A percentile compares a stretch with the other conserved stretches of the same genome.
phyloP scores from a whole-genome alignment of 2,888 invertebrate species.

The Argynnis bischoffii region DNA sequence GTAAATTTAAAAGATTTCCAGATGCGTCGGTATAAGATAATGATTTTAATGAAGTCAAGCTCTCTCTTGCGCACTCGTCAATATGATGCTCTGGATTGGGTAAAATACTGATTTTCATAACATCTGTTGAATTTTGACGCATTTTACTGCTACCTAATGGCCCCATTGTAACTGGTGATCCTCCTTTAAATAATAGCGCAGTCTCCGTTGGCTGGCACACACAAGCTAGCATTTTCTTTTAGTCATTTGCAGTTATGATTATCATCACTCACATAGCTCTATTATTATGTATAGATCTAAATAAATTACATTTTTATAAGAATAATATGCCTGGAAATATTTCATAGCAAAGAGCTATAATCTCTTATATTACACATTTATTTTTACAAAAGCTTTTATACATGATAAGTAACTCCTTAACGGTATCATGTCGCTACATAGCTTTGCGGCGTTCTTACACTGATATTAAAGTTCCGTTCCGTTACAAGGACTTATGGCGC shows the following conservation, averaged over 20 bases:
- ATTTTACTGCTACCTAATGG: constrained; percentile 75
- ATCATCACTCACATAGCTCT: constrained; percentile 60
- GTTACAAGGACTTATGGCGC: constrained; percentile 49
- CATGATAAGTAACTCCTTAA: constrained; percentile 41
- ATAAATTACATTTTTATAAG: constrained; percentile 26
- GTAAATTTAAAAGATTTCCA: constrained; percentile 68
- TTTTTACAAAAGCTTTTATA: constrained; percentile 26
- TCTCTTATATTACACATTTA: constrained; percentile 20
- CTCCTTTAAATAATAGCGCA: constrained; percentile 77
- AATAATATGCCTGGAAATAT: constrained; percentile 52
- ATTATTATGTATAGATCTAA: constrained; percentile 47
- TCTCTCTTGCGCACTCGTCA: constrained; percentile 62
- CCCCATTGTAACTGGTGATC: constrained; percentile 79
- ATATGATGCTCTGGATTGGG: constrained; percentile 57
- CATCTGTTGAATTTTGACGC: constrained; percentile 61
- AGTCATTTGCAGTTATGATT: constrained; percentile 55
- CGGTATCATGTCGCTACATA: constrained; percentile 45
- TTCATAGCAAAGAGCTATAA: constrained; percentile 4
- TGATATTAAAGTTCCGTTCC: constrained; percentile 53
- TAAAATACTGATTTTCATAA: constrained; percentile 65
- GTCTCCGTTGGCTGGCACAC: constrained; percentile 85
- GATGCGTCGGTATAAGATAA: constrained; percentile 63
- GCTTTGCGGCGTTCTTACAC: constrained; percentile 39
- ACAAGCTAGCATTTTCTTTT: constrained; percentile 84
- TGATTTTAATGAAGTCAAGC: constrained; percentile 60